Evolutionary conservation across 1,140 invertebrate genomes (phyloP).

Genomic region (Heterodera schachtii): DNA sequence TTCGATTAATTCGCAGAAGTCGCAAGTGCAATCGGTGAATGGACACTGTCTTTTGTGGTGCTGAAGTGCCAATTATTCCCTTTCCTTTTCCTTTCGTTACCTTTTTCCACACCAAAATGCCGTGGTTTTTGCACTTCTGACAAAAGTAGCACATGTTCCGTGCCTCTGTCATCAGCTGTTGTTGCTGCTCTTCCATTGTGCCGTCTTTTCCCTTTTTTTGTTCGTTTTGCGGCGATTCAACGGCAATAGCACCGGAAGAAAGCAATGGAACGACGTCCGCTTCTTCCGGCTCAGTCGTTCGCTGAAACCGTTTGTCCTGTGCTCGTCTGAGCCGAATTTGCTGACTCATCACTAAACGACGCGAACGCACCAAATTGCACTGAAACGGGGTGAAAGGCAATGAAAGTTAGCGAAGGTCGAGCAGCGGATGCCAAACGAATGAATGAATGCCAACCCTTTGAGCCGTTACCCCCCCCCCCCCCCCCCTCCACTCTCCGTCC

Average conservation of each 20-base stretch:
- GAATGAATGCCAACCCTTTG: no score
- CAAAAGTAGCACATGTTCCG: slow-evolving; percentile 63
- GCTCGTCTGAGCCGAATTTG: slow-evolving; percentile 61
- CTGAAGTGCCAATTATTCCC: slow-evolving; percentile 33
- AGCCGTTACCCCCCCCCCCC: no score
- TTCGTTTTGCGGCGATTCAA: slow-evolving; percentile 23
- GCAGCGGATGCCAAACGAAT: background rate
- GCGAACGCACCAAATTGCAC: slow-evolving; percentile 58
- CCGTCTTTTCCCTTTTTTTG: slow-evolving; percentile 15
- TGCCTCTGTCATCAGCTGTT: slow-evolving; percentile 33
- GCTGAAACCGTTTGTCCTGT: slow-evolving; percentile 62
- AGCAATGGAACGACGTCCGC: slow-evolving; percentile 45
- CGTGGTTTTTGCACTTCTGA: slow-evolving; percentile 63
- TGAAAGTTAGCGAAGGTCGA: slow-evolving; percentile 30
- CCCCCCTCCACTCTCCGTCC: no score
- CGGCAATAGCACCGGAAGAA: background rate
- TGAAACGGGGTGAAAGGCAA: slow-evolving; percentile 40
- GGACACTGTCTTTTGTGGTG: slow-evolving; percentile 59
- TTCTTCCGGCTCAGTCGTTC: slow-evolving; percentile 42
- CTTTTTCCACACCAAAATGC: slow-evolving; percentile 61
- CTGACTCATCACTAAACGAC: slow-evolving; percentile 60
- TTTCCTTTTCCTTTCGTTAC: slow-evolving; percentile 26
- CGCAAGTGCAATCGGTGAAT: slow-evolving; percentile 51
- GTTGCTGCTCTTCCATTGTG: slow-evolving; percentile 11
- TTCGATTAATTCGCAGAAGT: slow-evolving; percentile 60